A percentile compares a stretch with the other conserved stretches of the same genome.
These are phyloP conservation scores for Pogonognathellus flavescens DNA, from an alignment of 1,140 invertebrate genomes.

Conservation along the genomic window DNA sequence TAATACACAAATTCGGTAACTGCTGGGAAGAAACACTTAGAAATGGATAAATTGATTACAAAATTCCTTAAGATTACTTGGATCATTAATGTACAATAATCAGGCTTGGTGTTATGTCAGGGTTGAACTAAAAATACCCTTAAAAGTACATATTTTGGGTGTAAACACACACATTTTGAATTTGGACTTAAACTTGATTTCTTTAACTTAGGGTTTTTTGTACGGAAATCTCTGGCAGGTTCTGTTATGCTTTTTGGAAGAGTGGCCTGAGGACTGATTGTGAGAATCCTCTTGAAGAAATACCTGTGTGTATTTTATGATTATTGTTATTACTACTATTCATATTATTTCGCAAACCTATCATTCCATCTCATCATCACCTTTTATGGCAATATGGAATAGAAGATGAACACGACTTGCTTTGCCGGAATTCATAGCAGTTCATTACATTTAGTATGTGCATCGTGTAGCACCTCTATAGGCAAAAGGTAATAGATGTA, in stretches of 20 bases:
- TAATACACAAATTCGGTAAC: background rate
- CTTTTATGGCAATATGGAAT: constrained; percentile 20
- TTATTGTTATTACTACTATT: constrained; percentile 48
- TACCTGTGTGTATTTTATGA: constrained; percentile 45
- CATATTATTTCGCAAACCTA: constrained; percentile 47
- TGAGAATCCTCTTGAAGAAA: constrained; percentile 22
- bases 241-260: background rate
- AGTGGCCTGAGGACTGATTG: constrained; percentile 19
- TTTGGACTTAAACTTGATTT: too few species aligned
- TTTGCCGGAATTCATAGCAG: background rate
- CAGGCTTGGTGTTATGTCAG: background rate
- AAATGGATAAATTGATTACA: constrained; percentile 18
- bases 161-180: background rate
- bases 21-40: background rate
- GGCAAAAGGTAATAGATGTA: background rate
- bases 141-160: constrained; percentile 33
- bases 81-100: constrained; percentile 21
- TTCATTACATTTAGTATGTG: constrained; percentile 10
- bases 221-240: background rate
- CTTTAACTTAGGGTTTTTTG: too few species aligned
- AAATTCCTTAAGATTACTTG: background rate
- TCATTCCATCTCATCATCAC: constrained; percentile 48
- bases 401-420: constrained; percentile 5
- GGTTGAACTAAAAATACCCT: background rate
- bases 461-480: background rate